phyloP scores from a whole-genome alignment of 2,888 invertebrate genomes.

The Latrodectus hesperus region DNA sequence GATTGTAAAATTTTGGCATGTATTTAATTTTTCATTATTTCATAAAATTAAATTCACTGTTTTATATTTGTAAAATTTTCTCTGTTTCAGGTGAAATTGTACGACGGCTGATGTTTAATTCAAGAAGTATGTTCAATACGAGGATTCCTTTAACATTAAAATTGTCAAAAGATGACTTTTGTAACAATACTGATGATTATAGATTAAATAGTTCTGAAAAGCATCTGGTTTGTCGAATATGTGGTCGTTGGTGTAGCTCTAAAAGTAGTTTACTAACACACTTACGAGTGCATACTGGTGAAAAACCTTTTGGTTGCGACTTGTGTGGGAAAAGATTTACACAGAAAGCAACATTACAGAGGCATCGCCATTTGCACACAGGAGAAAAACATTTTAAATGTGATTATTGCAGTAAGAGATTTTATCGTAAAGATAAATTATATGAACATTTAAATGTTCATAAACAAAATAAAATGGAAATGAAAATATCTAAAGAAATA shows the following conservation, averaged over 20 bases:
- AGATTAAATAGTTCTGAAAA: conserved; percentile 14
- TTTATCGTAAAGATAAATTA: conserved; percentile 64
- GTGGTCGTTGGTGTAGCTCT: conserved; percentile 50
- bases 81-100: conserved; percentile 14
- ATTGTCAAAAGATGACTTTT: neutral
- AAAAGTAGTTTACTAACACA: conserved; percentile 59
- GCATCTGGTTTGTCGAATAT: conserved; percentile 54
- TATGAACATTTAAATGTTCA: conserved; percentile 55
- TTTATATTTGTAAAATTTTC: conserved; percentile 1
- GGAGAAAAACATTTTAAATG: conserved; percentile 64
- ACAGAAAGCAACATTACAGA: conserved; percentile 60
- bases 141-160: conserved; percentile 16
- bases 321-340: conserved; percentile 60
- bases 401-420: conserved; percentile 44
- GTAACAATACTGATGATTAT: conserved; percentile 5
- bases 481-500: neutral
- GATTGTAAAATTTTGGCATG: neutral
- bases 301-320: conserved; percentile 55
- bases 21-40: neutral
- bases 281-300: conserved; percentile 56
- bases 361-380: conserved; percentile 59
- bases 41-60: neutral
- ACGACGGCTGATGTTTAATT: neutral
- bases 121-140: neutral
- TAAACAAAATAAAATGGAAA: conserved; percentile 18